Base-by-base conservation (phyloP, 23 tunicate genomes). In the Botrylloides violaceus region DNA sequence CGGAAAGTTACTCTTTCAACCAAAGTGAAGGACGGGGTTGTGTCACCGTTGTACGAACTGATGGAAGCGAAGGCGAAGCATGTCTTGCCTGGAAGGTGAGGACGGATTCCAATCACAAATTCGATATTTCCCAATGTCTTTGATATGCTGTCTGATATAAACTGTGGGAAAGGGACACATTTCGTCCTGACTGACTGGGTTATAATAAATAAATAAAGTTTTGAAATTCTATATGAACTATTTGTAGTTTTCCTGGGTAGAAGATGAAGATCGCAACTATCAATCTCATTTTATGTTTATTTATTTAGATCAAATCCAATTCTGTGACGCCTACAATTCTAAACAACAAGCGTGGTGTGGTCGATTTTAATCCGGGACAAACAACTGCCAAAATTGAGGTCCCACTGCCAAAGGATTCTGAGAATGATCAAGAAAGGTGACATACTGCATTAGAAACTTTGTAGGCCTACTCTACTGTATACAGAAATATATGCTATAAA, bases 361-460 rank as follows among this genome's bases (percentile, higher is more conserved):
- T 78, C 30, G 91, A 90, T 36, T 90, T 90, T 36, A 75, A 79
- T 31, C 81, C 81, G 59, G 97, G 92, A 64, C 97, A 90, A 75
- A 48, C 75, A 0, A 15, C 64, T 27, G 80, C 82, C 75, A 82
- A 90, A 39, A 82, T 83, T 77, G 91, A 72, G 18, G 61, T 90
- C 7, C 62, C 58, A 2, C 68, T 90, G 22, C 97, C 97, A 2
- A 31, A 77, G 30, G 97, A 90, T 68, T 65, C 97, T 1, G 83
- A 70, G 21, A 82, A 83, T 48, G 97, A 90, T 36, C 72, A 66
- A 27, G 97, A 90, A 61, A 71, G 68, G 90, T 90, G 43, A 55
- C 50, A 30, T 35, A 4, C 31, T 49, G 15, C 15, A 43, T 43
- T 43, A 7, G 53, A 43, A n/a, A n/a, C n/a, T n/a, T n/a, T n/a